Evolutionary conservation across 2,113 vertebrate genomes (phyloP), one percentile per base, ranked within the genome.

Genomic region (Gorsachius goisagi): DNA sequence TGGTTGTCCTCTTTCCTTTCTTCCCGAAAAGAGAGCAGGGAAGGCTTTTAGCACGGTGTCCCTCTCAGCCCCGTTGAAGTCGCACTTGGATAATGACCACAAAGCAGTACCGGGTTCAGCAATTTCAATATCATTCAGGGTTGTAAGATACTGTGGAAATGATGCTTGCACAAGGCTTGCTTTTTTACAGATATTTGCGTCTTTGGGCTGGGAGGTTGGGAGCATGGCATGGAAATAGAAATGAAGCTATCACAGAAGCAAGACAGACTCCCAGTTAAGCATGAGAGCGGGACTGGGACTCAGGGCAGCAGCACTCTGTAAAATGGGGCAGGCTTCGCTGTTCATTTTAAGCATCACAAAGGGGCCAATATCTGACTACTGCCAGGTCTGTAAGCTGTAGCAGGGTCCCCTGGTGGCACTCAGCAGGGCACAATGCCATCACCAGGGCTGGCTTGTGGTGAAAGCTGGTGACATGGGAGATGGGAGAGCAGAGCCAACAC

Each of bases 1-100:
- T 92, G 58, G 85, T 86, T 96, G 96, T 82, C 91, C 90, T 79
- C 92, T 67, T 80, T 89, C 82, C 73, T 96, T 95, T 96, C 85
- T 93, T 85, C 80, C 49, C 0, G 14, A 85, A 89, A 95, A 86
- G 63, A 12, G 18, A 93, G 77, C 4, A 2, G 82, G 91, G 75
- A 88, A 87, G 88, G 86, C 69, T 88, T 91, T 94, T 88, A 92
- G 87, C 84, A 84, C 11, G 4, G 49, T 10, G 0, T 79, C 88
- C 64, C 76, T 49, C 80, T 91, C 14, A 32, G 87, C 77, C 64
- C 67, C 83, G 84, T 89, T 79, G 69, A 83, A 85, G 81, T 79
- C 9, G 0, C 93, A 91, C 91, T 84, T 83, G 87, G 76, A 66
- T 56, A 37, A 93, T 63, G 88, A 69, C 85, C 82, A 80, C 77